Base-by-base conservation (phyloP, 2,888 invertebrate genomes). In the Microctonus aethiopoides region DNA sequence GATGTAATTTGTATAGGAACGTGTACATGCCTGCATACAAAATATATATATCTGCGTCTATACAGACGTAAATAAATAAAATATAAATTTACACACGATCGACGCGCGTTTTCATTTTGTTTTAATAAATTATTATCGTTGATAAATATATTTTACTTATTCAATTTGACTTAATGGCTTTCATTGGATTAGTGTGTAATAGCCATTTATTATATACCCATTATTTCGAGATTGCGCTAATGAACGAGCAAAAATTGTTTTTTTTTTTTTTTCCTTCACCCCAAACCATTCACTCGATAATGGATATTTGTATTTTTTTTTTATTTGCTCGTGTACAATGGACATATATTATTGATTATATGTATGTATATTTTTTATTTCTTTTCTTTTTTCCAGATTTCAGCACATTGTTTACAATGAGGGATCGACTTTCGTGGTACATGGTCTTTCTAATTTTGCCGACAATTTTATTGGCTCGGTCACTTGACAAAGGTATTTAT, bases 341-440 rank as follows among this genome's bases (percentile, higher is more conserved):
- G 46, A 46, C 3, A 29, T 29, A 46, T 46, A 16, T 46, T 46
- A 46, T 46, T 46, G 46, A 46, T 46, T 46, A 46, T 16, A 16
- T n/a, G 7, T n/a, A 46, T n/a, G n/a, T n/a, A n/a, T n/a, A n/a
- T n/a, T n/a, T 29, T 29, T 29, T 7, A 29, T 7, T 29, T 29
- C 7, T 29, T 16, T 46, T 46, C 16, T 46, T 46, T 46, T 62
- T 56, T 68, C 10, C 34, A 39, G 62, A 54, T 54, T 67, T 51
- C 20, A 57, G 52, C 67, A 80, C 81, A 79, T 77, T 80, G 76
- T 78, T 80, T 78, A 86, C 80, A 79, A 86, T 86, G 86, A 84
- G 85, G 81, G 86, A 86, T 82, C 84, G 85, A 80, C 84, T 86
- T 74, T 85, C 86, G 70, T 86, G 86, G 86, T 86, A 86, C 79